Evolutionary conservation across 2,888 invertebrate species (phyloP).

Genomic region (Cepaea hortensis): DNA sequence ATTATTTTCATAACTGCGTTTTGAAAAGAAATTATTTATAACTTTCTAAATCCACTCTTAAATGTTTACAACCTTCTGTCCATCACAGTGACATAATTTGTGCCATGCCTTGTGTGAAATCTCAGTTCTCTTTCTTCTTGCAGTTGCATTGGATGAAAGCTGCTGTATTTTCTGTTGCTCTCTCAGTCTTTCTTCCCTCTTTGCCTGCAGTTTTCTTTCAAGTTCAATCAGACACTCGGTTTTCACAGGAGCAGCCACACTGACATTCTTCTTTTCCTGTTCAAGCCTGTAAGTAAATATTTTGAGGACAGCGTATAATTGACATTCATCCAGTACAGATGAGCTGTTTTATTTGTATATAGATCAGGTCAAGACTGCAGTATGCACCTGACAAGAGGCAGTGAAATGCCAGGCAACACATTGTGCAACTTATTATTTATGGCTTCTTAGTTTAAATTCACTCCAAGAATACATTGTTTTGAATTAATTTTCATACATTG

Average conservation of each 20-base stretch:
- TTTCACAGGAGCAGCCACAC: slow-evolving; percentile 56
- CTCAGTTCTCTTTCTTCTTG: slow-evolving; percentile 59
- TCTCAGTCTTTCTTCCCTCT: slow-evolving; percentile 62
- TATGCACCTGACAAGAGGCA: too few relatives aligned
- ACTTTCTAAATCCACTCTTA: not conserved
- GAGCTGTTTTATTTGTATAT: not conserved
- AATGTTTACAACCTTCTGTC: not conserved
- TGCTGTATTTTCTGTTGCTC: slow-evolving; percentile 62
- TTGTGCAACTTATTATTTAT: too few relatives aligned
- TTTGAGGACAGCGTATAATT: not conserved
- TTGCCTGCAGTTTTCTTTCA: slow-evolving; percentile 69
- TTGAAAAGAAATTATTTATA: too few relatives aligned
- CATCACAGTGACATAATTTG: slow-evolving; percentile 29
- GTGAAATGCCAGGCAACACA: too few relatives aligned
- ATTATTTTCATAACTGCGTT: too few relatives aligned
- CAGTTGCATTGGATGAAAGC: slow-evolving; percentile 57
- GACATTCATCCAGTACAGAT: not conserved
- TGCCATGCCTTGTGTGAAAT: slow-evolving; percentile 67
- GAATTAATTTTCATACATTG: not conserved
- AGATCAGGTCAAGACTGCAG: too few relatives aligned
- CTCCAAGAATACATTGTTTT: too few relatives aligned
- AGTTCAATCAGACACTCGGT: slow-evolving; percentile 67
- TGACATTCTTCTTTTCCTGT: slow-evolving; percentile 60
- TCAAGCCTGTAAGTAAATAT: slow-evolving; percentile 24
- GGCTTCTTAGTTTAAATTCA: too few relatives aligned